Base-by-base conservation (phyloP, 2,113 vertebrate species). In the Hippoglossus stenolepis region DNA sequence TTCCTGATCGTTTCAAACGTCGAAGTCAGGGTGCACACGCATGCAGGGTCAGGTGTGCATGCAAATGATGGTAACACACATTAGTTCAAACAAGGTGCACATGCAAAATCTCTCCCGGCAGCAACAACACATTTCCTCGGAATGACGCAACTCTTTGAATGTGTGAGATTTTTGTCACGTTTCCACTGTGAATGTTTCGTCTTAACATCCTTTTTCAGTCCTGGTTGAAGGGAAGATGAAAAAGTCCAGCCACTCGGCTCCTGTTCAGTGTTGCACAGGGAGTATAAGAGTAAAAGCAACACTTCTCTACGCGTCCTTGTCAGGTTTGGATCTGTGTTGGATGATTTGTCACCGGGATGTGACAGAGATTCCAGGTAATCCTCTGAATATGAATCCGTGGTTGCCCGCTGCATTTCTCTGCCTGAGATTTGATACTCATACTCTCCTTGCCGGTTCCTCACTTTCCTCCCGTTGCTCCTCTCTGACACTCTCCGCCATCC, bases 291-390 rank as follows among this genome's bases (percentile, higher is more conserved):
- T 63, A 71, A 74, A 75, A 24, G 54, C 65, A 65, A 68, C 70
- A 75, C 65, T 65, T 85, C 70, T 38, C 21, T 68, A 57, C 67
- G 47, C 45, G 23, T 64, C 65, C 65, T 72, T 79, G 76, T 73
- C 75, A 75, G 70, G 59, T 80, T 70, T 70, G 79, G 57, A 82
- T 80, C 63, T 61, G 51, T 60, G 72, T 82, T 73, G 70, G 65
- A 63, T 69, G 69, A 62, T 67, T 82, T 79, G 72, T 65, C 53
- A 4, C 23, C 28, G 20, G 67, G 70, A 80, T 80, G 66, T 35
- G 69, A 73, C 72, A 75, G 35, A 62, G 65, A 75, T 75, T 70
- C 54, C 58, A 75, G 73, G 63, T 87, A 90, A 87, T 90, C 83
- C 83, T 78, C 60, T 80, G 77, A 83, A 87, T 85, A 73, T 79